Evolutionary conservation across 2,888 invertebrate species (phyloP).

Genomic region (Zelleria hepariella): DNA sequence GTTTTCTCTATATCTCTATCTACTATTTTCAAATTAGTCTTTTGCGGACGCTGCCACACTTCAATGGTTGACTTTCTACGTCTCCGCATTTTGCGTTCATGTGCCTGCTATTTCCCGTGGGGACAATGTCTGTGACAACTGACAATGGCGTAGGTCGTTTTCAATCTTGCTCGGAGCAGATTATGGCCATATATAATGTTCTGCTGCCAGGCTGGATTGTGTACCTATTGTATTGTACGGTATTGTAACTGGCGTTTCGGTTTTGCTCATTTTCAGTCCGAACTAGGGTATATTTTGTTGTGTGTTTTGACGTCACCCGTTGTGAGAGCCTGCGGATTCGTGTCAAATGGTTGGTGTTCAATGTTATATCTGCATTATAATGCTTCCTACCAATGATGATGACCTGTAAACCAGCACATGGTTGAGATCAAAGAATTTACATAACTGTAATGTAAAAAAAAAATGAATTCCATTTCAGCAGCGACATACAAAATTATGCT

Average conservation of each 20-base stretch:
- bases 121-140: conserved; percentile 1
- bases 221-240: neutral
- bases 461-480: neutral
- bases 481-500: neutral
- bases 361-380: no score
- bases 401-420: neutral
- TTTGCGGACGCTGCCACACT: no score
- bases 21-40: no score
- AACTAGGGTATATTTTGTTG: neutral
- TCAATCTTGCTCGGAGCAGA: neutral
- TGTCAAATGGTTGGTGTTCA: no score
- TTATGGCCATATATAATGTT: neutral
- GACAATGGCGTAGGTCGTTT: conserved; percentile 2
- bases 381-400: no score
- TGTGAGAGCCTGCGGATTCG: no score
- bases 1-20: no score
- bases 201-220: neutral
- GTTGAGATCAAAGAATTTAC: no score
- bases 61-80: neutral
- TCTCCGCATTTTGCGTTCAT: neutral
- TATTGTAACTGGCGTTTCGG: neutral
- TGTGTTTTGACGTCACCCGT: neutral
- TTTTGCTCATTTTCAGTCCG: neutral
- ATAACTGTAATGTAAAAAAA: neutral
- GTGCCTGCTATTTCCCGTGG: conserved; percentile 1